Base-by-base conservation (phyloP, 2,888 invertebrate genomes). In the Heliconius erato region DNA sequence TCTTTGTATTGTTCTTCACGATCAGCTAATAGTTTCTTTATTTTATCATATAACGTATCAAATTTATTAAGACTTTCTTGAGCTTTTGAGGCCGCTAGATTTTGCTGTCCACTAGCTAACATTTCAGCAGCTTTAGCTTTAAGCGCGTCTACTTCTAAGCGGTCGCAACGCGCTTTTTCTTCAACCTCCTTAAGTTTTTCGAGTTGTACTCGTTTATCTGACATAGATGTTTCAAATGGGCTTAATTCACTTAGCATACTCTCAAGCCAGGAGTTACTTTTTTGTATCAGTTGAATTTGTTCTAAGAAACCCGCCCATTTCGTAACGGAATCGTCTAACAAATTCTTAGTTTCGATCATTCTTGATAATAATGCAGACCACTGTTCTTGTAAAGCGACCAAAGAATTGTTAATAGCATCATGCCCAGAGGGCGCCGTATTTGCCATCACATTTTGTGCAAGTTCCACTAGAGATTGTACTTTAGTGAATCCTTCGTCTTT, bases 401-500 rank as follows among this genome's bases (percentile, higher is more conserved):
- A 94, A 5, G 98, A 97, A 85, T 98, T 97, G 87, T 99, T 99
- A 79, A 99, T 98, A 49, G 97, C 96, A 86, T 98, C 97, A 87
- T 99, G 99, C 0, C 99, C 99, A 63, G 97, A 96, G 1, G 98
- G 98, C 0, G 99, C 98, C 0, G 99, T 99, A 89, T 99, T 99
- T 0, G 98, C 98, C 88, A 99, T 95, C 0, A 99, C 98, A 87
- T 97, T 97, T 93, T 99, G 99, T 0, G 99, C 99, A 86, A 98
- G 93, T 89, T 99, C 99, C n/a, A 99, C 98, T 69, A 98, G 97
- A 78, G 97, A 97, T 90, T 99, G 98, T 54, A 99, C 98, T 92
- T 98, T 98, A 0, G 97, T 97, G 88, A 98, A 98, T 6, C 99
- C 99, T 94, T 98, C 98, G 88, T 99, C 99, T 93, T 99, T 99